These are phyloP conservation scores for Orycteropus afer DNA, from an alignment of 2,113 vertebrate species.

Conservation along the genomic window DNA sequence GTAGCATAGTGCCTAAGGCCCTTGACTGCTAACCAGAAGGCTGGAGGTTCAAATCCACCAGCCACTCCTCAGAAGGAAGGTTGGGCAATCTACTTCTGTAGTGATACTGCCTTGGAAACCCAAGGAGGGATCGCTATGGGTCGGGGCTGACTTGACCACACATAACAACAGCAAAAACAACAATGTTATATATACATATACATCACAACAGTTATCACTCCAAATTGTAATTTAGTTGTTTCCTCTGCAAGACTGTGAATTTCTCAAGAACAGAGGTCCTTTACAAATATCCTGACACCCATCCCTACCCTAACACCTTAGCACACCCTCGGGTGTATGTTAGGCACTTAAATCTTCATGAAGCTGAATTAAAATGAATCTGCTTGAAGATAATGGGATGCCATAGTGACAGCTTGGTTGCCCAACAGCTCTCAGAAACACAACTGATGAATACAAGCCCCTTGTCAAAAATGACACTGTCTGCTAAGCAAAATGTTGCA, in stretches of 20 bases:
- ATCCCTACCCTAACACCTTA: not conserved
- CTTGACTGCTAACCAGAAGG: too few relatives aligned
- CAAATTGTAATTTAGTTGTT: not conserved
- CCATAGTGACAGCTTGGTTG: not conserved
- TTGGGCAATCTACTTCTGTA: too few relatives aligned
- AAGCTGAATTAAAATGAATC: slow-evolving; percentile 52
- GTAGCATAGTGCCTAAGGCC: too few relatives aligned
- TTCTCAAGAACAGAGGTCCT: not conserved
- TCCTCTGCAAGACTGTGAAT: not conserved
- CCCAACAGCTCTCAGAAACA: not conserved
- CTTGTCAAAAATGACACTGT: slow-evolving; percentile 64
- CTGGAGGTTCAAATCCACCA: too few relatives aligned
- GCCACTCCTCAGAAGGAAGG: too few relatives aligned
- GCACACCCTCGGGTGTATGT: not conserved
- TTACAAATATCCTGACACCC: slow-evolving; percentile 29
- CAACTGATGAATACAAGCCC: slow-evolving; percentile 31
- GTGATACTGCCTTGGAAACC: too few relatives aligned
- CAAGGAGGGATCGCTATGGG: too few relatives aligned
- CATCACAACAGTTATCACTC: not conserved
- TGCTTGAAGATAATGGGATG: slow-evolving; percentile 30
- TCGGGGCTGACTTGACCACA: too few relatives aligned
- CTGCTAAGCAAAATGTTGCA: slow-evolving; percentile 33
- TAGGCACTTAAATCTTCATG: not conserved
- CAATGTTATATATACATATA: not conserved
- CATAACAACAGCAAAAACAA: too few relatives aligned